Base-by-base conservation (phyloP, 2,113 vertebrate genomes). In the Proteles cristata region DNA sequence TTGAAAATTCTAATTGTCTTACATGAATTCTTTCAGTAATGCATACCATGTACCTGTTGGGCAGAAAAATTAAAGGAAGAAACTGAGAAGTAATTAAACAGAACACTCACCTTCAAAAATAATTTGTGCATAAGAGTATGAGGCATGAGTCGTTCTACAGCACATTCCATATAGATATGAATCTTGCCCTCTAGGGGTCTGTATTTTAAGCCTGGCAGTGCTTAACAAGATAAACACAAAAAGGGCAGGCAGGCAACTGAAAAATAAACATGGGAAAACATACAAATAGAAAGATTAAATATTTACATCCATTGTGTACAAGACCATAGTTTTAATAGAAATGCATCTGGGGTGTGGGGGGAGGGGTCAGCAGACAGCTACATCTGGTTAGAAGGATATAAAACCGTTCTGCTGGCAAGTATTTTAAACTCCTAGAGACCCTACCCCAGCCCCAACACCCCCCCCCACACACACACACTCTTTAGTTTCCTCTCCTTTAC, bases 271-370 rank as follows among this genome's bases (percentile, higher is more conserved):
- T 8, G 21, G 55, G 4, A 66, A 76, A 58, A 86, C 7, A 33
- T 39, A 73, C 68, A 80, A 66, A 95, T 80, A 84, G 66, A 48
- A 93, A 83, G 68, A 96, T 83, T 93, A 88, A 93, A 88, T 88
- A 84, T 92, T 79, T 91, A 88, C 66, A 63, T 68, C 82, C 68
- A 45, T 58, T 81, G 65, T 91, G 63, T 82, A 48, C 61, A 58
- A 21, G 68, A 85, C 26, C 55, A 50, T 21, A 55, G 53, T 53
- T 86, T 85, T 82, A 39, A 79, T 80, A 89, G 71, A 79, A 77
- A 73, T 35, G 53, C 16, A 50, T n/a, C 63, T 61, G 39, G 35
- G 16, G 50, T 4, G 6, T 43, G 2, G 26, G 39, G 63, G 82
- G 19, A 77, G n/a, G 63, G 33, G 68, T 26, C 58, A 82, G 48